These are phyloP conservation scores for Caenorhabditis macrosperma DNA, from an alignment of 2,888 invertebrate genomes.

Conservation along the genomic window DNA sequence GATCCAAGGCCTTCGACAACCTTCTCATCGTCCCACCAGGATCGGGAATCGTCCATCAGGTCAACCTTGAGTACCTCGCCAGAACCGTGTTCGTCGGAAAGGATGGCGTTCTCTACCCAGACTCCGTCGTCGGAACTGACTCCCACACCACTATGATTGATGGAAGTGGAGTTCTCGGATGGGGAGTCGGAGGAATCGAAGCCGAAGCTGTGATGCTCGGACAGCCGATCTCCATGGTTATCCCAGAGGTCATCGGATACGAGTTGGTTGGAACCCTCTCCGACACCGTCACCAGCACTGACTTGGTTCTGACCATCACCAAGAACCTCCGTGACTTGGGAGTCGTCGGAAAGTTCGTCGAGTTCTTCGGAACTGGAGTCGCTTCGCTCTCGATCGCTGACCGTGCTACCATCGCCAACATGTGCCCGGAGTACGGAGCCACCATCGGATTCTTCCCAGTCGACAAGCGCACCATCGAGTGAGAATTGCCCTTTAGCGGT, in stretches of 20 bases:
- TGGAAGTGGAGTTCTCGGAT: slow-evolving; percentile 91
- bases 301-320: slow-evolving; percentile 95
- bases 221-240: slow-evolving; percentile 93
- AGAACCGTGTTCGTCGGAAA: slow-evolving; percentile 71
- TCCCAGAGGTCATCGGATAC: slow-evolving; percentile 89
- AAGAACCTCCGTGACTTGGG: slow-evolving; percentile 94
- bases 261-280: slow-evolving; percentile 88
- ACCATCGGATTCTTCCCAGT: slow-evolving; percentile 83
- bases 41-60: slow-evolving; percentile 98
- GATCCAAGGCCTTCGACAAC: slow-evolving; percentile 93
- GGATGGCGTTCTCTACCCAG: slow-evolving; percentile 87
- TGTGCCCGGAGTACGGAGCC: slow-evolving; percentile 98
- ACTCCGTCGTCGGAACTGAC: slow-evolving; percentile 96
- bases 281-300: slow-evolving; percentile 93
- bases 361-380: slow-evolving; percentile 97
- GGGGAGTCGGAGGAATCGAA: slow-evolving; percentile 90
- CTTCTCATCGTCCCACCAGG: slow-evolving; percentile 98
- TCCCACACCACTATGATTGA: slow-evolving; percentile 98
- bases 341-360: slow-evolving; percentile 98
- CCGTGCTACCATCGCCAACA: slow-evolving; percentile 94
- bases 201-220: slow-evolving; percentile 99
- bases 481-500: neutral
- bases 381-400: slow-evolving; percentile 93
- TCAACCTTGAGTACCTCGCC: slow-evolving; percentile 88
- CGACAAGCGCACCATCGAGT: slow-evolving; percentile 75